Percentiles rank a stretch among this genome's conserved stretches.
These are phyloP conservation scores for Diacarnus erythraeanus DNA, from an alignment of 37 sponge, comb jelly and placozoan genomes.

Conservation along the genomic window DNA sequence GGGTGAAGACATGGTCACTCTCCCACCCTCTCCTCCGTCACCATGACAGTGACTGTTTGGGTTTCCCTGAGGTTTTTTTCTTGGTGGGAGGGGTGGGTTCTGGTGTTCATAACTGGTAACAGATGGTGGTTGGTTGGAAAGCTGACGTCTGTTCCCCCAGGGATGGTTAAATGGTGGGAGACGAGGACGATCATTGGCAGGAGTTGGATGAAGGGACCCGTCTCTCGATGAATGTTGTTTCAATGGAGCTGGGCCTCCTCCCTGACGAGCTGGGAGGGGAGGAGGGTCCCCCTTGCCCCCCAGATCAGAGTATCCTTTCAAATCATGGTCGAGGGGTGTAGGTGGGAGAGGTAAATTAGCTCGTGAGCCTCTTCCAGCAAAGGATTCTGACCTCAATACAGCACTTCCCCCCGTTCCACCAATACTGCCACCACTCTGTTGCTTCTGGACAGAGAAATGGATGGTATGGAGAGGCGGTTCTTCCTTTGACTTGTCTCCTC, in stretches of 20 bases:
- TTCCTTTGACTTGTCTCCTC: not conserved
- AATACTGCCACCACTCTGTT: not conserved
- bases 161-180: conserved; percentile 50
- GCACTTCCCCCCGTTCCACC: not conserved
- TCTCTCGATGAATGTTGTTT: not conserved
- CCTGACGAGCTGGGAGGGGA: conserved; percentile 1
- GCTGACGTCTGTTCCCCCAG: conserved; percentile 18
- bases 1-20: not conserved
- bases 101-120: not conserved
- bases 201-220: not conserved
- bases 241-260: conserved; percentile 4
- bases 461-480: conserved; percentile 13
- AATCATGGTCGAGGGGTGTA: not conserved
- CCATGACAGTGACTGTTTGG: not conserved
- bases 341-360: conserved; percentile 1
- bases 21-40: not conserved
- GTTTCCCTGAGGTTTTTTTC: conserved; percentile 12
- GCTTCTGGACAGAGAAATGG: not conserved
- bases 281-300: not conserved
- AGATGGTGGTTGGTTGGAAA: not conserved
- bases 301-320: too few species aligned
- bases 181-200: conserved; percentile 12
- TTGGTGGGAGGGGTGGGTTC: conserved; percentile 41
- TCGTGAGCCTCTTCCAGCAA: not conserved
- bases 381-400: not conserved